A percentile compares a stretch with the other conserved stretches of the same genome.
phyloP scores from a whole-genome alignment of 2,797 vertebrate species.

The Petrocephalus sullivani region DNA sequence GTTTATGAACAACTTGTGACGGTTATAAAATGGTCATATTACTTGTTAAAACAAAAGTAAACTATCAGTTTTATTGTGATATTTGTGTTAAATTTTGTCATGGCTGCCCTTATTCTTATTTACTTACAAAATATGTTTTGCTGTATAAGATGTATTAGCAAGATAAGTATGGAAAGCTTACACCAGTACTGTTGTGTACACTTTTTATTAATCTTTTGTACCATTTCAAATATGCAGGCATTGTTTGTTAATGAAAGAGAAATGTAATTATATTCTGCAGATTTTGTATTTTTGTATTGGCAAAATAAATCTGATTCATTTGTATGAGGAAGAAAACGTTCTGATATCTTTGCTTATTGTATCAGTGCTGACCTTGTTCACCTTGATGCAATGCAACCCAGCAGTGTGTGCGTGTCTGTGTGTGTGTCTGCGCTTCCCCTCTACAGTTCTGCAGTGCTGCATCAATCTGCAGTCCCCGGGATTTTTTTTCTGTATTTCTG shows the following conservation, averaged over 20 bases:
- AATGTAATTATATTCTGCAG: slow-evolving; percentile 1
- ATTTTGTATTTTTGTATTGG: neutral
- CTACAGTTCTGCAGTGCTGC: slow-evolving; percentile 7
- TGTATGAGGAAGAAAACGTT: neutral
- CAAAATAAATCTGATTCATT: neutral
- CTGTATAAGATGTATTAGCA: neutral
- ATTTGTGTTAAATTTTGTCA: neutral
- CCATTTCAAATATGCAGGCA: neutral
- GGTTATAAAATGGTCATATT: neutral
- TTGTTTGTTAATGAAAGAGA: neutral
- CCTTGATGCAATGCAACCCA: slow-evolving; percentile 7
- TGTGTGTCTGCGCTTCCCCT: neutral
- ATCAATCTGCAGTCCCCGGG: neutral
- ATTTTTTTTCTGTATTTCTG: slow-evolving; percentile 46
- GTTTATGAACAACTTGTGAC: neutral
- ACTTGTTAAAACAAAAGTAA: neutral
- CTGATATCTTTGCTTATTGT: neutral
- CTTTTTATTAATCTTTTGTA: neutral
- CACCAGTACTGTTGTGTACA: neutral
- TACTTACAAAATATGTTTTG: neutral
- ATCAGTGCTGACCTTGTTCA: slow-evolving; percentile 4
- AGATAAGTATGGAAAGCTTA: neutral
- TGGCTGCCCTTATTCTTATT: neutral
- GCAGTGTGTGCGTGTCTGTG: neutral
- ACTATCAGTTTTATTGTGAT: neutral